A percentile compares a stretch with the other conserved stretches of the same genome.
These are phyloP conservation scores for Odontesthes bonariensis DNA, from an alignment of 2,113 vertebrate genomes.

Conservation along the genomic window DNA sequence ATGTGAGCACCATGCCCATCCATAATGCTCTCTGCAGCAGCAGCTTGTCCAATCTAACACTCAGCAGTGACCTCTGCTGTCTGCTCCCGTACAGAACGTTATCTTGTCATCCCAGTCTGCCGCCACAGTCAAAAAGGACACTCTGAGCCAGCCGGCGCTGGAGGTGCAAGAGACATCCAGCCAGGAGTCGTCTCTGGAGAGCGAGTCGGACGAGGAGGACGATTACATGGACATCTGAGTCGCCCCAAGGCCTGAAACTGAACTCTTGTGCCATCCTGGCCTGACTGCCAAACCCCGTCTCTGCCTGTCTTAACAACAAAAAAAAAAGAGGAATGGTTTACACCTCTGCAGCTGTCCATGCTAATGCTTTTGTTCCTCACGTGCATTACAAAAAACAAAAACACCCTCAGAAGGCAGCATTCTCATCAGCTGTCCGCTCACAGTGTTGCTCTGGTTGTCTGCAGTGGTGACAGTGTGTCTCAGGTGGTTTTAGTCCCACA, in stretches of 20 bases:
- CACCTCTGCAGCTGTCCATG: constrained; percentile 46
- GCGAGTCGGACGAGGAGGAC: constrained; percentile 95
- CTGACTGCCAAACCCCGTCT: constrained; percentile 28
- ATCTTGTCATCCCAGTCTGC: constrained; percentile 98
- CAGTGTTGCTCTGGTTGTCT: constrained; percentile 29
- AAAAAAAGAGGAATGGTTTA: constrained; percentile 7
- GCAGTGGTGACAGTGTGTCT: constrained; percentile 8
- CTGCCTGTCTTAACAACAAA: constrained; percentile 24
- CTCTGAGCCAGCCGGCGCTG: constrained; percentile 93
- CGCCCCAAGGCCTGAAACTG: background rate
- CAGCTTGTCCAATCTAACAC: background rate
- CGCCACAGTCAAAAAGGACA: constrained; percentile 97
- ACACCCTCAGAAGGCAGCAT: constrained; percentile 25
- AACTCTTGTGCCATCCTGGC: constrained; percentile 15
- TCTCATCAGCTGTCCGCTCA: constrained; percentile 33
- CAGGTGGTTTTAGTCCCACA: constrained; percentile 36
- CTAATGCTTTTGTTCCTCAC: constrained; percentile 29
- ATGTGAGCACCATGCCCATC: background rate
- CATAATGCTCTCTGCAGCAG: background rate
- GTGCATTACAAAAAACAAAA: constrained; percentile 22
- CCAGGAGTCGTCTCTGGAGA: constrained; percentile 97
- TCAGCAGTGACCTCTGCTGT: constrained; percentile 56
- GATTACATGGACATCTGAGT: constrained; percentile 97
- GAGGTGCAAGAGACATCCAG: constrained; percentile 98
- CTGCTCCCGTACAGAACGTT: constrained; percentile 86